Evolutionary conservation across 1,140 invertebrate genomes (phyloP).

Genomic region (Drosophila tani): DNA sequence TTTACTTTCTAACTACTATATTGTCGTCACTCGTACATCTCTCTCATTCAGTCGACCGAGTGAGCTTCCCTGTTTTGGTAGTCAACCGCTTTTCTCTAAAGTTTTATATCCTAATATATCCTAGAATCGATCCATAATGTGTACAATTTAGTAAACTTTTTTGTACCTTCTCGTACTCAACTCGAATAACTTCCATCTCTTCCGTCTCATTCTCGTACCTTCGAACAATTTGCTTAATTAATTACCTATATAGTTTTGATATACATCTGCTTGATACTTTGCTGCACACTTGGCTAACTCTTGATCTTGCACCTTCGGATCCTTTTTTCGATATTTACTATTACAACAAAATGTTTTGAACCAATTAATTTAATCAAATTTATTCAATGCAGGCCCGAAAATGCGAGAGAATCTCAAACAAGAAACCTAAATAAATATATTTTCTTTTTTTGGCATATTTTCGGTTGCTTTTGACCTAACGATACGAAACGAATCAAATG

Average conservation of each 20-base stretch:
- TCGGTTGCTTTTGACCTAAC: slow-evolving; percentile 77
- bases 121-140: slow-evolving; percentile 34
- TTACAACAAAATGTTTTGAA: slow-evolving; percentile 37
- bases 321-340: slow-evolving; percentile 45
- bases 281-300: slow-evolving; percentile 67
- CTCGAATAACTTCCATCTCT: slow-evolving; percentile 36
- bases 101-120: slow-evolving; percentile 45
- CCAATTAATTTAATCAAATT: slow-evolving; percentile 52
- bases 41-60: slow-evolving; percentile 39
- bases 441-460: slow-evolving; percentile 72
- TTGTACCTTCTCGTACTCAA: slow-evolving; percentile 10
- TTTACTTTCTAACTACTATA: slow-evolving; percentile 23
- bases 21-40: slow-evolving; percentile 24
- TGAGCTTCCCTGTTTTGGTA: slow-evolving; percentile 40
- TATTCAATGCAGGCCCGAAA: slow-evolving; percentile 60
- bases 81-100: slow-evolving; percentile 54
- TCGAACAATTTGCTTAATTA: slow-evolving; percentile 29
- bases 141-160: slow-evolving; percentile 37
- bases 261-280: slow-evolving; percentile 65
- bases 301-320: slow-evolving; percentile 61
- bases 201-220: slow-evolving; percentile 32
- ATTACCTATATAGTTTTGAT: slow-evolving; percentile 31
- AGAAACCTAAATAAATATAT: slow-evolving; percentile 50
- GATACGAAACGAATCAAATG: slow-evolving; percentile 58
- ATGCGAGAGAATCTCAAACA: slow-evolving; percentile 42